These are phyloP conservation scores for Papilio machaon DNA, from an alignment of 1,140 invertebrate species.

Conservation along the genomic window DNA sequence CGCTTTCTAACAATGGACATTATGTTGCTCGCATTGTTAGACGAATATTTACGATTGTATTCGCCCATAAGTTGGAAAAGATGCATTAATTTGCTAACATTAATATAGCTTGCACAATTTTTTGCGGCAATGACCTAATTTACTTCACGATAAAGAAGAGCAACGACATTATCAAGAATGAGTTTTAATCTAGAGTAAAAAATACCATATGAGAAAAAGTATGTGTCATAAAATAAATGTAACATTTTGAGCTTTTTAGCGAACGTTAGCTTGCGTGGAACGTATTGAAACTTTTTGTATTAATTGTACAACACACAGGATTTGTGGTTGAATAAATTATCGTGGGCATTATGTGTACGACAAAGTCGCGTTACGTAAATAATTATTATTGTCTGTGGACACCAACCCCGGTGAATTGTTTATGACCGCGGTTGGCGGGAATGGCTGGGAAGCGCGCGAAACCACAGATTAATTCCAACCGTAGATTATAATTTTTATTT, in stretches of 20 bases:
- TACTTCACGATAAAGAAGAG: not conserved
- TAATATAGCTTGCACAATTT: not conserved
- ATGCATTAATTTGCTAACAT: not conserved
- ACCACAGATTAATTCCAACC: not conserved
- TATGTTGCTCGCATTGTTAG: conserved; percentile 25
- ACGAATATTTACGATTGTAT: conserved; percentile 32
- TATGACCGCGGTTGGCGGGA: conserved; percentile 43
- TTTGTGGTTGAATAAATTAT: conserved; percentile 59
- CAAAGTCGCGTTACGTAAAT: conserved; percentile 56
- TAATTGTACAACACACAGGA: conserved; percentile 49
- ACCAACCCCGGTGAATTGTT: conserved; percentile 54
- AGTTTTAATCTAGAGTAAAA: not conserved
- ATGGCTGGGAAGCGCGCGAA: not conserved
- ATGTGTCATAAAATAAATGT: not conserved
- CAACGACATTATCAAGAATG: not conserved
- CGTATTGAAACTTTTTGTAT: conserved; percentile 48
- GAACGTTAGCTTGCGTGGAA: not conserved
- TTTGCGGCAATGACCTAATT: not conserved
- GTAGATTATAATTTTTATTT: not conserved
- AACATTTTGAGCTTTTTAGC: not conserved
- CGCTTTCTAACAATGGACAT: conserved; percentile 32
- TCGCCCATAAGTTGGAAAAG: not conserved
- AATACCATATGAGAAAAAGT: not conserved
- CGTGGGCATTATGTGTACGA: not conserved
- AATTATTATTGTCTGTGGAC: conserved; percentile 56